phyloP scores from a whole-genome alignment of 2,888 invertebrate genomes.

The Synanthedon myopaeformis region DNA sequence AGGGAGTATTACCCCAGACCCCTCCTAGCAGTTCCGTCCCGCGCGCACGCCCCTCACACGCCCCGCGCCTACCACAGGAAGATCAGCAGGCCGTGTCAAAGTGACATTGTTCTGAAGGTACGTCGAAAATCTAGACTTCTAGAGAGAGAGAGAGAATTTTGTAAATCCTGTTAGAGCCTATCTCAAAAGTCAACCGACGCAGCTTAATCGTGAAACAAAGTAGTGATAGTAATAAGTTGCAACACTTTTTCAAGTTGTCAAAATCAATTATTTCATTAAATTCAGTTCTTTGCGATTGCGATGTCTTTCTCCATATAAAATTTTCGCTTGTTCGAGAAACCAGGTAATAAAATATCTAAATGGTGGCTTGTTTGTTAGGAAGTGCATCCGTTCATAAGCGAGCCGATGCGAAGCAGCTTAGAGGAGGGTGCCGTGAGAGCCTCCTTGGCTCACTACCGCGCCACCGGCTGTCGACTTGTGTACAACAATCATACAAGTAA shows the following conservation, averaged over 20 bases:
- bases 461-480: slow-evolving; percentile 79
- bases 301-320: no score
- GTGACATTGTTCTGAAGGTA: neutral
- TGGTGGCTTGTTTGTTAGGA: slow-evolving; percentile 35
- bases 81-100: slow-evolving; percentile 6
- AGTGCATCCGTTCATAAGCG: slow-evolving; percentile 79
- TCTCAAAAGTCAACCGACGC: no score
- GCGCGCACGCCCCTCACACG: slow-evolving; percentile 11
- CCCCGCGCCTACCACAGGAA: slow-evolving; percentile 8
- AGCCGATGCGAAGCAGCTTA: slow-evolving; percentile 75
- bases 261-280: no score
- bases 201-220: no score
- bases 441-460: slow-evolving; percentile 86
- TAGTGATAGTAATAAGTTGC: no score
- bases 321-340: no score
- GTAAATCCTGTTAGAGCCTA: no score
- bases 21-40: slow-evolving; percentile 16
- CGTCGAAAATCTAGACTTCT: neutral
- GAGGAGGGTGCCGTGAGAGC: slow-evolving; percentile 77
- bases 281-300: no score
- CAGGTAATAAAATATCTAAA: no score
- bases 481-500: slow-evolving; percentile 32
- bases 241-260: no score
- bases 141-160: no score
- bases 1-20: slow-evolving; percentile 73